Evolutionary conservation across 2,888 invertebrate genomes (phyloP), one percentile per base, ranked within the genome.

Genomic region (Tricholauxania praeusta): DNA sequence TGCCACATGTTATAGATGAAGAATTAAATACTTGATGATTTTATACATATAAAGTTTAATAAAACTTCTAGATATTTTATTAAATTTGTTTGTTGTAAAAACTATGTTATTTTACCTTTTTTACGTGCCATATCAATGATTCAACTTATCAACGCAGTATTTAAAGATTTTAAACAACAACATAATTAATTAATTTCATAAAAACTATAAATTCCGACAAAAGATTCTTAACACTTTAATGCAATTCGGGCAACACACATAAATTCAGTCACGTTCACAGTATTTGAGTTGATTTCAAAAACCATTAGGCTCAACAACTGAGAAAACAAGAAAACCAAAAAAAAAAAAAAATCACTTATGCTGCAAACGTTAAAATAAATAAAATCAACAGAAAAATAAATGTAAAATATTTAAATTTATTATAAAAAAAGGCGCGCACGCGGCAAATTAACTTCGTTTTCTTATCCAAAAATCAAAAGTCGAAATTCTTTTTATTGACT

Each of bases 191-290:
- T 10, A 8, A 63, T 12, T 12, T 28, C 12, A 17, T 69, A 39
- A 19, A 15, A 57, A 66, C 39, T 59, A 72, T 68, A 71, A 67
- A 75, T 57, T 47, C 51, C 52, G n/a, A 15, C 17, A 55, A 55
- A 17, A 55, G n/a, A 15, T 55, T 28, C 28, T 59, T 59, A 59
- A 32, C 59, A 59, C 59, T 59, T 59, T 28, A 55, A 57, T 39
- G n/a, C 51, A 32, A 32, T 28, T 0, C 7, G 17, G 60, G 28
- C n/a, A n/a, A 64, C 19, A 57, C n/a, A 72, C 68, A 83, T 84
- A 84, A 84, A 84, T 84, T 83, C 74, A 80, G 85, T 80, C 84
- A 84, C 84, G 85, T 84, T 84, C 79, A 65, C 72, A 68, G 80
- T 79, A 82, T 84, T 84, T 82, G 79, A 78, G 79, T 78, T 75